These are phyloP conservation scores for Drosophila hydei DNA, from an alignment of 1,140 invertebrate genomes.

Conservation along the genomic window DNA sequence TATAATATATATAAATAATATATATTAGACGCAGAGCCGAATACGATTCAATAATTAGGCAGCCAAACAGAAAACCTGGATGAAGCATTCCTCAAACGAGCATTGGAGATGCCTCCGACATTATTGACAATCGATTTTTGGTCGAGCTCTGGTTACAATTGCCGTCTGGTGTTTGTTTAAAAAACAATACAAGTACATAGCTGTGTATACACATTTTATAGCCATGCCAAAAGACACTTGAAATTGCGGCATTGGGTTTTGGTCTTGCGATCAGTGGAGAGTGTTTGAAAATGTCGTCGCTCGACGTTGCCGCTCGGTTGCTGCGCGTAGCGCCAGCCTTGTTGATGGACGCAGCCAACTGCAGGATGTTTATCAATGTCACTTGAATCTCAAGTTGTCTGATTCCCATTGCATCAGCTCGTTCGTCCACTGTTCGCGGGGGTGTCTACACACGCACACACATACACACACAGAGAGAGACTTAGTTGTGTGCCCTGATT, in stretches of 20 bases:
- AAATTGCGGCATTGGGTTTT: slow-evolving; percentile 27
- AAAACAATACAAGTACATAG: neutral
- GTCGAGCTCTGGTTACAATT: slow-evolving; percentile 1
- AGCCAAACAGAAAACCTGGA: neutral
- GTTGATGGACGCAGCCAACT: slow-evolving; percentile 63
- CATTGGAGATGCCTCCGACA: neutral
- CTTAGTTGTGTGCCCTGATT: slow-evolving; percentile 9
- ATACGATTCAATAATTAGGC: too few relatives aligned
- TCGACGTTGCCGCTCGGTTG: neutral
- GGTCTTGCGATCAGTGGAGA: slow-evolving; percentile 6
- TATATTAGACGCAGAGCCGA: neutral
- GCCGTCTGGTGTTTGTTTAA: neutral
- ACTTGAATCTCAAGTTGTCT: slow-evolving; percentile 66
- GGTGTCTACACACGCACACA: slow-evolving; percentile 33
- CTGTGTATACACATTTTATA: neutral
- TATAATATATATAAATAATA: too few relatives aligned
- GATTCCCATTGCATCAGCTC: slow-evolving; percentile 34
- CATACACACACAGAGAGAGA: slow-evolving; percentile 12
- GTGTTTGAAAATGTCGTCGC: neutral
- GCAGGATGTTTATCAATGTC: slow-evolving; percentile 78
- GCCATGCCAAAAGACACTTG: slow-evolving; percentile 61
- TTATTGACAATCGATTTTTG: neutral
- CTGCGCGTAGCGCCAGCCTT: slow-evolving; percentile 39
- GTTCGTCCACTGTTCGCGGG: slow-evolving; percentile 51
- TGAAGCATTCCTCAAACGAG: neutral